A percentile compares a stretch with the other conserved stretches of the same genome.
Conservation (phyloP, 2,113 vertebrate species). For the Paradoxurus hermaphroditus region DNA sequence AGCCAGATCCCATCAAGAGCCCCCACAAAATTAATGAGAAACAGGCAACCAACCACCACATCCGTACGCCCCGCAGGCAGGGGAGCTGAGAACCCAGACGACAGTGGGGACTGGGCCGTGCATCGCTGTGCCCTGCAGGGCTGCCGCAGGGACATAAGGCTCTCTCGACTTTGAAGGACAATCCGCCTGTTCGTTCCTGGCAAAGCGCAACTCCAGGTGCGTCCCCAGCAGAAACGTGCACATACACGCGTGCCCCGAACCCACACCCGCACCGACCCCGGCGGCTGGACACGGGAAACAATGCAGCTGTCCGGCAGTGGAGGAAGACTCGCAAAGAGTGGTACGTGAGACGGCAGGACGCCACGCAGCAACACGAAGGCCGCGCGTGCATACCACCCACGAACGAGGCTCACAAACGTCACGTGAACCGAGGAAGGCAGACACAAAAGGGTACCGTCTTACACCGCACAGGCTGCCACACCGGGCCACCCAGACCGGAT, state of each 20-base stretch:
- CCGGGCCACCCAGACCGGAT: too few relatives aligned
- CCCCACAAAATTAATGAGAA: background rate
- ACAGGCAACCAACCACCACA: too few relatives aligned
- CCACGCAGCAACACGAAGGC: background rate
- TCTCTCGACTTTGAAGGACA: background rate
- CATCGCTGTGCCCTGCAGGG: too few relatives aligned
- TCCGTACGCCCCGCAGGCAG: background rate
- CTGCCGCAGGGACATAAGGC: background rate
- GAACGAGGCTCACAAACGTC: background rate
- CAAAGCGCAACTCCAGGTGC: background rate
- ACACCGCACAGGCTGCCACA: background rate
- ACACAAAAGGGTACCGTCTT: background rate
- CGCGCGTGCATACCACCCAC: background rate
- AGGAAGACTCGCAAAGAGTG: too few relatives aligned
- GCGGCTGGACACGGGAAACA: background rate
- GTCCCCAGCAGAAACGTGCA: background rate
- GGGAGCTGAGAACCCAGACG: background rate
- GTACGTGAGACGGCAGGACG: background rate
- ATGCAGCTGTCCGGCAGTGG: too few relatives aligned
- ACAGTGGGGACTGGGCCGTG: background rate
- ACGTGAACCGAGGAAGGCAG: background rate
- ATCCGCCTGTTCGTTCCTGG: background rate
- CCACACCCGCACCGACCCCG: too few relatives aligned
- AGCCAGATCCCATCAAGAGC: background rate
- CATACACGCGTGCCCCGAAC: background rate